Conservation (phyloP, 1,140 invertebrate species). For the Thaumatotibia leucotreta region DNA sequence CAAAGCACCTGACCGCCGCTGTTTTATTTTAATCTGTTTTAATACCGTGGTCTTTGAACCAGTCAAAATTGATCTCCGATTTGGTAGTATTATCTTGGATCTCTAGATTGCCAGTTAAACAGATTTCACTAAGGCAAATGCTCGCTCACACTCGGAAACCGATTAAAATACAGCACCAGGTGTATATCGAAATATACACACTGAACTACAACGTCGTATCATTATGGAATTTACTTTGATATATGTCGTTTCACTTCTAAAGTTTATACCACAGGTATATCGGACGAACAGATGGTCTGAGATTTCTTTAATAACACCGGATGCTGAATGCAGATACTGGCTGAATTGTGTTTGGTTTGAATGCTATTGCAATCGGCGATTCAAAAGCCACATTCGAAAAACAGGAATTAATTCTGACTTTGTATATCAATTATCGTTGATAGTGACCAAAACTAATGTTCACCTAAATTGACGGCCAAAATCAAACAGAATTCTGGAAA, state of each 20-base stretch:
- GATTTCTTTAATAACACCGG: background rate
- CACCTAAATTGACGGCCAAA: no score
- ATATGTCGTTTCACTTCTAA: background rate
- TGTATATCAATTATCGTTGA: no score
- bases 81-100: background rate
- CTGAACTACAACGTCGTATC: background rate
- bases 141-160: background rate
- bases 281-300: background rate
- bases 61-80: background rate
- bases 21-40: background rate
- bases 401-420: no score
- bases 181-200: background rate
- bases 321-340: background rate
- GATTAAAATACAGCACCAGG: background rate
- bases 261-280: background rate
- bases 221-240: background rate
- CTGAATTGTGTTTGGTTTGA: background rate
- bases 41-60: background rate
- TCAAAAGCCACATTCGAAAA: no score
- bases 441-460: no score
- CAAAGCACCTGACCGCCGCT: slow-evolving; percentile 28
- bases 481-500: no score
- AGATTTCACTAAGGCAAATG: background rate
- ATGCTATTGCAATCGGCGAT: background rate
- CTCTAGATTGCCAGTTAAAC: background rate